These are phyloP conservation scores for Aphaenogaster ashmeadi DNA, from an alignment of 1,140 invertebrate species.

Conservation along the genomic window DNA sequence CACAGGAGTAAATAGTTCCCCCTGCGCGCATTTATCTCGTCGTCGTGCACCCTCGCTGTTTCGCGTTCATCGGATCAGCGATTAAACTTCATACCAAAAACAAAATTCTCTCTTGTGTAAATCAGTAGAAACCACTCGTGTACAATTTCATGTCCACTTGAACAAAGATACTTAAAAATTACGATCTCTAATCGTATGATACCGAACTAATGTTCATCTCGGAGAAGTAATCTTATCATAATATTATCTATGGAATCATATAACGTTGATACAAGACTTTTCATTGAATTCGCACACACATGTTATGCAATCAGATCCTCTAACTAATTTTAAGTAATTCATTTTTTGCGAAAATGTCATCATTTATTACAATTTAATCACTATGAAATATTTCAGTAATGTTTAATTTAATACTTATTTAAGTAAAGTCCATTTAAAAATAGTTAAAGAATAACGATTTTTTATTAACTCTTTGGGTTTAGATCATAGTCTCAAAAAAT, in stretches of 20 bases:
- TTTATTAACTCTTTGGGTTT: not conserved
- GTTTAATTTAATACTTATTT: not conserved
- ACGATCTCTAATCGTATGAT: not conserved
- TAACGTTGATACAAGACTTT: not conserved
- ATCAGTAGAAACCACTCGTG: constrained; percentile 1
- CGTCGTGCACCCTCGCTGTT: constrained; percentile 17
- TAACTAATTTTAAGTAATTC: not conserved
- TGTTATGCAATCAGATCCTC: not conserved
- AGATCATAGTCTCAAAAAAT: not conserved
- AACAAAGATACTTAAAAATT: not conserved
- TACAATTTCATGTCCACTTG: not conserved
- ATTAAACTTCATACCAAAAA: constrained; percentile 47
- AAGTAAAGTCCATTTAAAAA: not conserved
- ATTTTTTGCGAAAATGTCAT: not conserved
- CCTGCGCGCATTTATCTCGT: constrained; percentile 49
- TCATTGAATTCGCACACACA: constrained; percentile 23
- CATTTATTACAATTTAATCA: not conserved
- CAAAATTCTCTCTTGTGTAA: constrained; percentile 42
- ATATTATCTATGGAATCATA: not conserved
- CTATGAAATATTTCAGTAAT: not conserved
- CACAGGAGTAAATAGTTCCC: constrained; percentile 46
- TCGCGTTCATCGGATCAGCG: constrained; percentile 47
- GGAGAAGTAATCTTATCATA: not conserved
- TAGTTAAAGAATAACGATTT: not conserved
- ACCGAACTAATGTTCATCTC: not conserved